Conservation (phyloP, 2,888 invertebrate species). For the Drosophila birchii region DNA sequence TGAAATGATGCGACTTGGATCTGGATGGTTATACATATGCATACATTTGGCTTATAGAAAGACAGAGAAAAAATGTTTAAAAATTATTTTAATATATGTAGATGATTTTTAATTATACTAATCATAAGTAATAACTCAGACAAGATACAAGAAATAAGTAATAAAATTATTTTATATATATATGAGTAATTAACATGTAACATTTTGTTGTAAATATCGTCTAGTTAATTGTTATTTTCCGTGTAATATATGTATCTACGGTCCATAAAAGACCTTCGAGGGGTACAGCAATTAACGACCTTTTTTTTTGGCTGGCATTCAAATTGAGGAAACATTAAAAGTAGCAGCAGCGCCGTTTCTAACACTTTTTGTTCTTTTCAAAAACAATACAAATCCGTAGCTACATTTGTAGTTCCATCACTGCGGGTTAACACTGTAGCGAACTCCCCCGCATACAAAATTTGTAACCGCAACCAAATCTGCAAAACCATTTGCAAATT, state of each 20-base stretch:
- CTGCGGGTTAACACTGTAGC: slow-evolving; percentile 25
- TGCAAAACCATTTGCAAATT: slow-evolving; percentile 65
- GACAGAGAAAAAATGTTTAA: slow-evolving; percentile 2
- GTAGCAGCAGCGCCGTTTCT: slow-evolving; percentile 4
- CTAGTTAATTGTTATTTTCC: not conserved
- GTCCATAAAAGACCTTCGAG: slow-evolving; percentile 6
- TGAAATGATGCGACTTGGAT: slow-evolving; percentile 40
- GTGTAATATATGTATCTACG: slow-evolving; percentile 17
- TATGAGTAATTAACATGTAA: not conserved
- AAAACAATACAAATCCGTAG: slow-evolving; percentile 1
- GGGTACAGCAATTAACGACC: slow-evolving; percentile 32
- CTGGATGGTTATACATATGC: slow-evolving; percentile 23
- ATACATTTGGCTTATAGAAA: slow-evolving; percentile 15
- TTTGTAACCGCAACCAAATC: slow-evolving; percentile 38
- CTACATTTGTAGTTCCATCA: slow-evolving; percentile 26
- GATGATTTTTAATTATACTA: not conserved
- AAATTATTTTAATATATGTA: not conserved
- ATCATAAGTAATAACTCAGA: not conserved
- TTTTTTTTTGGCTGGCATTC: slow-evolving; percentile 24
- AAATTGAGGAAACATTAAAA: slow-evolving; percentile 47
- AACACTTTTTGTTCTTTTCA: slow-evolving; percentile 30
- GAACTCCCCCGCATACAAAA: slow-evolving; percentile 21
- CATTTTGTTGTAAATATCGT: not conserved
- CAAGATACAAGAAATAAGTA: not conserved
- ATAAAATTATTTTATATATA: not conserved